phyloP scores from a whole-genome alignment of 2,888 invertebrate species.

The Morpho helenor region DNA sequence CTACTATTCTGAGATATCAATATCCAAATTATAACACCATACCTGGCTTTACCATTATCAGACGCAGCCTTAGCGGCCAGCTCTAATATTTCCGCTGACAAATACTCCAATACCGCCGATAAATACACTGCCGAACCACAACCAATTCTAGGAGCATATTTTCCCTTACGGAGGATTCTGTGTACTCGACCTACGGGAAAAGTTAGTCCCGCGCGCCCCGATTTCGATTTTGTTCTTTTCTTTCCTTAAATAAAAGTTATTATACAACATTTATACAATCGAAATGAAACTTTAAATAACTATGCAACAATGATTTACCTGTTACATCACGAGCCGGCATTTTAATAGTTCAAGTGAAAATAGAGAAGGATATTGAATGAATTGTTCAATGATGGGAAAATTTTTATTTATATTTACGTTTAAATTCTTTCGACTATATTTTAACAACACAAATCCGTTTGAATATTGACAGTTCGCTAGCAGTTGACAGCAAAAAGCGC shows the following conservation, averaged over 20 bases:
- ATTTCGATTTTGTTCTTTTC: conserved; percentile 65
- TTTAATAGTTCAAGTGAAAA: not conserved
- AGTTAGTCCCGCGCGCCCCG: conserved; percentile 77
- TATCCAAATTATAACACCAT: not conserved
- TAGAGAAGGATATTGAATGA: no score
- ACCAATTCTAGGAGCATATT: conserved; percentile 81
- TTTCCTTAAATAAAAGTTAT: conserved; percentile 1
- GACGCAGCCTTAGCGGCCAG: conserved; percentile 83
- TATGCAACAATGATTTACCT: not conserved
- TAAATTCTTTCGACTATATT: not conserved
- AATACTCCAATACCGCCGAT: conserved; percentile 82
- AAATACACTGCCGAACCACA: conserved; percentile 76
- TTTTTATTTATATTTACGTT: no score
- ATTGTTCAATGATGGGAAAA: not conserved
- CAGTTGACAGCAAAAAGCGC: conserved; percentile 4
- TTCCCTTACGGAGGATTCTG: conserved; percentile 79
- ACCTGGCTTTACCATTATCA: conserved; percentile 84
- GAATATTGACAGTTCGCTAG: no score
- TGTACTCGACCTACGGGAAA: conserved; percentile 81
- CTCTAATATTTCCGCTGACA: conserved; percentile 85
- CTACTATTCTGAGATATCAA: not conserved
- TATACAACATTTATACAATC: not conserved
- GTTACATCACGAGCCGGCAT: not conserved
- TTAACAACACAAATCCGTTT: not conserved
- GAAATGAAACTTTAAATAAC: no score